A percentile compares a stretch with the other conserved stretches of the same genome.
These are phyloP conservation scores for Prionace glauca DNA, from an alignment of 2,797 vertebrate genomes.

Conservation along the genomic window DNA sequence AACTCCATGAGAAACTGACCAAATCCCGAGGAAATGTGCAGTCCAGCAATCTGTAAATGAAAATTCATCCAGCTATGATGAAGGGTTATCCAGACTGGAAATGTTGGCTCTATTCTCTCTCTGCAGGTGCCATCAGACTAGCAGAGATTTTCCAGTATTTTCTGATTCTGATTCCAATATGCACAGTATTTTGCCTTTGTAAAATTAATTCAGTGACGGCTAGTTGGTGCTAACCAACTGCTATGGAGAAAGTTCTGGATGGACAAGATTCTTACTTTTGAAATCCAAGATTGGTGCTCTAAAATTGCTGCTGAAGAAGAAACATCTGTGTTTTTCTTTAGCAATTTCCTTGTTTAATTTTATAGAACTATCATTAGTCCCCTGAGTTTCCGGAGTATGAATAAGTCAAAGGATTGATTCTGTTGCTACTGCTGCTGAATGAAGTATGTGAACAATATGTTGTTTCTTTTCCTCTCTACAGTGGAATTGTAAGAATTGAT, in stretches of 20 bases:
- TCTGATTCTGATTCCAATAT: no score
- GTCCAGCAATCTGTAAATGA: neutral
- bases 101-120: neutral
- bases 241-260: neutral
- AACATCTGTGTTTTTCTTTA: neutral
- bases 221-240: neutral
- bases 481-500: neutral
- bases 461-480: neutral
- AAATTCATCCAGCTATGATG: no score
- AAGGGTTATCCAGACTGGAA: no score
- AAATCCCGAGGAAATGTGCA: neutral
- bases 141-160: no score
- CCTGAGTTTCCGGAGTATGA: neutral
- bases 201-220: neutral
- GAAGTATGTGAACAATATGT: neutral
- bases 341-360: conserved; percentile 4
- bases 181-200: neutral
- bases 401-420: conserved; percentile 11
- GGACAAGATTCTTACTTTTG: neutral
- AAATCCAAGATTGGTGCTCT: neutral
- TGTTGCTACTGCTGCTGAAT: neutral
- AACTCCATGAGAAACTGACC: no score
- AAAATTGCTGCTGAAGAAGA: neutral
- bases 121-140: no score
- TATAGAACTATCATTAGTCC: neutral